A percentile compares a stretch with the other conserved stretches of the same genome.
Conservation (phyloP, 2,113 vertebrate species). For the Pantherophis guttatus region DNA sequence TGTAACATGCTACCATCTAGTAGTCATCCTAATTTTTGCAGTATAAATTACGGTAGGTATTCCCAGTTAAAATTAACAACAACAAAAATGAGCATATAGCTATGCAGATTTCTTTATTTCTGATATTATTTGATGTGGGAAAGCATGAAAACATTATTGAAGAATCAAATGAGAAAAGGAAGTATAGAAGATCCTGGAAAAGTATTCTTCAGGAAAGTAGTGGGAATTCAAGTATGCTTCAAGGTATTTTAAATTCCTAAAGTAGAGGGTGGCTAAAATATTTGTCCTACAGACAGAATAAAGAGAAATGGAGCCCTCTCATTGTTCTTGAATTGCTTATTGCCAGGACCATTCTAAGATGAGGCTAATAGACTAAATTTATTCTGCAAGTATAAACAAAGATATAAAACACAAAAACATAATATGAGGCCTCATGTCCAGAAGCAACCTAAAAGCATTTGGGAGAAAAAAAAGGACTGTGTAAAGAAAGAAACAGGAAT, state of each 20-base stretch:
- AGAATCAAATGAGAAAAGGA: background rate
- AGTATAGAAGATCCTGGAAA: background rate
- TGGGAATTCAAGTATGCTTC: background rate
- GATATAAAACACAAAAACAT: background rate
- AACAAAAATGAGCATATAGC: background rate
- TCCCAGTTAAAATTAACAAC: background rate
- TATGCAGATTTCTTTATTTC: background rate
- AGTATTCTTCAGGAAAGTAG: background rate
- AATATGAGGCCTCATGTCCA: background rate
- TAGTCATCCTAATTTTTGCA: background rate
- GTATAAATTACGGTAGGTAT: background rate
- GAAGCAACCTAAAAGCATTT: background rate
- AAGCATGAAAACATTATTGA: background rate
- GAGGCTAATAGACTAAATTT: background rate
- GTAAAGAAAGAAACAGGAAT: background rate
- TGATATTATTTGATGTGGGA: background rate
- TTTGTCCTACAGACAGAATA: background rate
- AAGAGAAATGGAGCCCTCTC: background rate
- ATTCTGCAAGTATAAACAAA: background rate
- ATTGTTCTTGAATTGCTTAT: background rate
- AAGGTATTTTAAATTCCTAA: background rate
- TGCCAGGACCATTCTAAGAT: background rate
- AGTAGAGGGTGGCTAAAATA: background rate
- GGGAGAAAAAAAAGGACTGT: background rate
- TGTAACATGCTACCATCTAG: background rate